Evolutionary conservation across 1,140 invertebrate genomes (phyloP).

Genomic region (Hyles vespertilio): DNA sequence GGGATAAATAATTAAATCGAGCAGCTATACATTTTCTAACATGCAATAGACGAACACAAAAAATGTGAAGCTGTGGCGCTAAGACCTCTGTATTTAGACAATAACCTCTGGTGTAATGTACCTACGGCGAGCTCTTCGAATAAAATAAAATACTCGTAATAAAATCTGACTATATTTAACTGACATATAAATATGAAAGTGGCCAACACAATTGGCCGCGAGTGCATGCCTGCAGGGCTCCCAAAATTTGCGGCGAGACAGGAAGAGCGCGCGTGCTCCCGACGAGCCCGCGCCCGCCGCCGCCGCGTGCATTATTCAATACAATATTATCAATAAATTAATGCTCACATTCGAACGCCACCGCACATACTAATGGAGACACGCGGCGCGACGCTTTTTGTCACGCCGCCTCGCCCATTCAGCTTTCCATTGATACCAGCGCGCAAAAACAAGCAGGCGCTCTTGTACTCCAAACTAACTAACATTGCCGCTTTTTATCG

Average conservation of each 20-base stretch:
- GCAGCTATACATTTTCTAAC: no score
- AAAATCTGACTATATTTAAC: no score
- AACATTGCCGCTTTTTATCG: slow-evolving; percentile 51
- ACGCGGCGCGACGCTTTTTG: slow-evolving; percentile 65
- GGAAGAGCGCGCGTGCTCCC: slow-evolving; percentile 60
- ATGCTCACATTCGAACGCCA: slow-evolving; percentile 62
- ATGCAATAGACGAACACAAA: no score
- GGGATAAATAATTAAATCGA: no score
- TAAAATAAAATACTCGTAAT: no score
- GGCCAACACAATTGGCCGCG: not conserved
- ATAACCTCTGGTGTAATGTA: no score
- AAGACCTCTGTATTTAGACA: no score
- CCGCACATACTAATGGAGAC: slow-evolving; percentile 71
- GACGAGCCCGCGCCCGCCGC: slow-evolving; percentile 1
- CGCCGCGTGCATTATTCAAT: slow-evolving; percentile 64
- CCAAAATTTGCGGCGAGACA: not conserved
- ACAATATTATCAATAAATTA: slow-evolving; percentile 70
- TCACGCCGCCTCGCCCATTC: slow-evolving; percentile 40
- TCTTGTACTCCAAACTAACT: slow-evolving; percentile 40
- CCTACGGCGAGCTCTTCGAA: no score
- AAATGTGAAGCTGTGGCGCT: no score
- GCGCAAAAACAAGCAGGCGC: slow-evolving; percentile 51
- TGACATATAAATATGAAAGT: not conserved
- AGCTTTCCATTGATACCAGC: slow-evolving; percentile 62
- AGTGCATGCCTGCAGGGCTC: not conserved